Evolutionary conservation across 1,140 invertebrate genomes (phyloP).

Genomic region (Sminthurinus signatus): DNA sequence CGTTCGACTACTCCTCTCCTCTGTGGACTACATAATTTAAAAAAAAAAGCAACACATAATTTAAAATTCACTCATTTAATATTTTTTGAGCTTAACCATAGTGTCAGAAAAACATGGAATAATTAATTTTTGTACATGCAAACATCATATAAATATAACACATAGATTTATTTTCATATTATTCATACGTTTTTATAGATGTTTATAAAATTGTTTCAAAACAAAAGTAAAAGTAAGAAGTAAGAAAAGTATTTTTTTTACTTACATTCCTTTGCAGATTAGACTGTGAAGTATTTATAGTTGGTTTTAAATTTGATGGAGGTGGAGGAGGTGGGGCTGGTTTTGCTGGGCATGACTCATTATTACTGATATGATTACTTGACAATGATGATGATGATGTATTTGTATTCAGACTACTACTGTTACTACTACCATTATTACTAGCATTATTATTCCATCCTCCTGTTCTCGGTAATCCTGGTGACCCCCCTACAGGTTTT

Average conservation of each 20-base stretch:
- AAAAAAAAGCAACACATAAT: no score
- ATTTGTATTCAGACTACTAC: conserved; percentile 20
- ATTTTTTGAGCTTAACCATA: no score
- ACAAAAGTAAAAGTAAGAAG: no score
- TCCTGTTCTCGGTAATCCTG: conserved; percentile 15
- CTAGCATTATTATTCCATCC: conserved; percentile 16
- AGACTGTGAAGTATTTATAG: not conserved
- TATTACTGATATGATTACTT: conserved; percentile 15
- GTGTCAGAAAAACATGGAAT: no score
- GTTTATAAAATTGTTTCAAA: no score
- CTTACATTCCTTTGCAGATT: no score
- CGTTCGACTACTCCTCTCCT: conserved; percentile 36
- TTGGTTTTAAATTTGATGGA: conserved; percentile 23
- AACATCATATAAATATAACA: no score
- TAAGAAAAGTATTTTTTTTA: no score
- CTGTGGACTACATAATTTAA: not conserved
- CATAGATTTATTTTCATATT: no score
- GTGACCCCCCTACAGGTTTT: conserved; percentile 63
- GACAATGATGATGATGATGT: conserved; percentile 16
- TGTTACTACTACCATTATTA: conserved; percentile 8
- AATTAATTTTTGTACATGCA: no score
- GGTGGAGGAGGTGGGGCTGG: conserved; percentile 17
- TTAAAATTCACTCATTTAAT: no score
- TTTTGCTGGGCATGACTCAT: conserved; percentile 22
- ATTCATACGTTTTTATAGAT: no score